Percentiles rank a stretch among this genome's conserved stretches.
These are phyloP conservation scores for Bagarius yarrelli DNA, from an alignment of 2,113 vertebrate genomes.

Conservation along the genomic window DNA sequence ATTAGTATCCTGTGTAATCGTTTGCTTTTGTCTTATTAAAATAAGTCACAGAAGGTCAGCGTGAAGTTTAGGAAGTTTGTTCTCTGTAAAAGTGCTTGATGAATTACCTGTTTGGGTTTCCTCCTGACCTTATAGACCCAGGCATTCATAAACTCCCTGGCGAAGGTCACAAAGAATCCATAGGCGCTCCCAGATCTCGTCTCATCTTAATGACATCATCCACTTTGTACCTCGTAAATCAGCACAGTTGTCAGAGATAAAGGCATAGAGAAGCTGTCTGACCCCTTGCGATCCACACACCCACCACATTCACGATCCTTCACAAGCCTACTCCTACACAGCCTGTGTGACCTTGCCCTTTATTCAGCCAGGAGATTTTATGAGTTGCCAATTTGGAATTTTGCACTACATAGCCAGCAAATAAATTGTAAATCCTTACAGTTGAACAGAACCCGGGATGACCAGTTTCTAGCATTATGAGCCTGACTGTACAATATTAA, in stretches of 20 bases:
- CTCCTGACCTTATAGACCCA: conserved; percentile 15
- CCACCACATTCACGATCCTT: conserved; percentile 1
- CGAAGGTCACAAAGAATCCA: not conserved
- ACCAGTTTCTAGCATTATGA: not conserved
- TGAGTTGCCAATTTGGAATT: conserved; percentile 18
- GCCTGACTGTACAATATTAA: conserved; percentile 1
- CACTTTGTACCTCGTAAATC: conserved; percentile 56
- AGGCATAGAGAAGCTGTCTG: conserved; percentile 13
- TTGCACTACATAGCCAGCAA: not conserved
- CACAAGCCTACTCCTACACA: conserved; percentile 18
- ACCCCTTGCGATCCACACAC: not conserved
- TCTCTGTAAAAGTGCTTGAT: conserved; percentile 23
- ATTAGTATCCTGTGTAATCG: not conserved
- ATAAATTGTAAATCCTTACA: conserved; percentile 5
- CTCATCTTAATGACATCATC: conserved; percentile 59
- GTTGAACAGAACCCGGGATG: not conserved
- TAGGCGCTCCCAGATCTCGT: conserved; percentile 21
- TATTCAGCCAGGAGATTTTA: not conserved
- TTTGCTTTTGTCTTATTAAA: not conserved
- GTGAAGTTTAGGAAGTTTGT: conserved; percentile 9
- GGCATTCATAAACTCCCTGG: not conserved
- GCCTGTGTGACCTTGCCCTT: not conserved
- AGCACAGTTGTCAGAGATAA: conserved; percentile 39
- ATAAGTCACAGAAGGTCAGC: not conserved
- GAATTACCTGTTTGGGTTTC: conserved; percentile 16